Evolutionary conservation across 2,888 invertebrate species (phyloP).

Genomic region (Bombylius major): DNA sequence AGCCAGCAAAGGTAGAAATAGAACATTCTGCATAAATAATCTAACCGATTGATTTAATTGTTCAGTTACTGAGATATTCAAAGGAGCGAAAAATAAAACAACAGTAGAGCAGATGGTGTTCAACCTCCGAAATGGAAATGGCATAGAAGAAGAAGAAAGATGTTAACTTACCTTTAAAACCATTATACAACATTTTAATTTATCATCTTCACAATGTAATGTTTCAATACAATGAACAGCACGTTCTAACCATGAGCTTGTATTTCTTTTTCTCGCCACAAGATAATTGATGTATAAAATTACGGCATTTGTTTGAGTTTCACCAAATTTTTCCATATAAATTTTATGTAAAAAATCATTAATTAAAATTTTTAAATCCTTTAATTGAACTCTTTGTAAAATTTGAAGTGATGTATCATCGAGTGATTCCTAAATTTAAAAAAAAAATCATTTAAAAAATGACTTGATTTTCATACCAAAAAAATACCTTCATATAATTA

Average conservation of each 20-base stretch:
- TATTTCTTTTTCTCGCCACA: constrained; percentile 25
- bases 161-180: constrained; percentile 24
- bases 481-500: constrained; percentile 21
- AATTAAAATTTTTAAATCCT: constrained; percentile 28
- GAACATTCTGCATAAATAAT: too few relatives aligned
- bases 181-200: constrained; percentile 28
- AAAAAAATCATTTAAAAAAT: neutral
- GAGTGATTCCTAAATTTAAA: constrained; percentile 22
- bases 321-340: constrained; percentile 28
- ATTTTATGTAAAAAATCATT: constrained; percentile 34
- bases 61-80: too few relatives aligned
- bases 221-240: constrained; percentile 29
- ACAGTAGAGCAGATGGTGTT: too few relatives aligned
- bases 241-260: constrained; percentile 31
- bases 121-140: too few relatives aligned
- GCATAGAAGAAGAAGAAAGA: too few relatives aligned
- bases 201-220: constrained; percentile 32
- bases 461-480: neutral
- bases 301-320: constrained; percentile 26
- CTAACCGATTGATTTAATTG: too few relatives aligned
- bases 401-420: constrained; percentile 32
- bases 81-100: too few relatives aligned
- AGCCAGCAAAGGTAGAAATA: too few relatives aligned
- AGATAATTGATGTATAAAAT: constrained; percentile 29
- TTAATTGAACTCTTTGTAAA: constrained; percentile 31